Evolutionary conservation across 2,113 vertebrate species (phyloP).

Genomic region (Pteruthius melanotis): DNA sequence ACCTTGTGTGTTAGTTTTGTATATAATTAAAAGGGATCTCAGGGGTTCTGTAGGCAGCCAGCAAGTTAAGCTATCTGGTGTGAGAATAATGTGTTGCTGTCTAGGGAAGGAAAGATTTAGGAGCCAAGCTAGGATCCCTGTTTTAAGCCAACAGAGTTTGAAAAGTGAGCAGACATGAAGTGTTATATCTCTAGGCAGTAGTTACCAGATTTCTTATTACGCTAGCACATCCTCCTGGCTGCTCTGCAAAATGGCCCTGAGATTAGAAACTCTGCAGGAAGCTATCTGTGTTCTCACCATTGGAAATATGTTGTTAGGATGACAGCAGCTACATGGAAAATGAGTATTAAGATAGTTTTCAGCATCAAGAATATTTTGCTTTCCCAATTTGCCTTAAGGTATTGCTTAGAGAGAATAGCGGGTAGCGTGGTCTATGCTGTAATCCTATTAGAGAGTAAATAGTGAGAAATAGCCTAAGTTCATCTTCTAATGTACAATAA

Average conservation of each 20-base stretch:
- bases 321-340: slow-evolving; percentile 37
- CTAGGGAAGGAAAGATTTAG: slow-evolving; percentile 39
- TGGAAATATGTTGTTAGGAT: slow-evolving; percentile 39
- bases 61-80: slow-evolving; percentile 24
- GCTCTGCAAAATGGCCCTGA: slow-evolving; percentile 46
- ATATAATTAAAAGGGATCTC: slow-evolving; percentile 40
- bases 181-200: slow-evolving; percentile 35
- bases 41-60: slow-evolving; percentile 22
- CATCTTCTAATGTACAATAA: not conserved
- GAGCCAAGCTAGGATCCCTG: slow-evolving; percentile 3
- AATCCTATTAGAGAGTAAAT: slow-evolving; percentile 11
- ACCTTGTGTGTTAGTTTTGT: slow-evolving; percentile 44
- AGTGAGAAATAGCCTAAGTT: not conserved
- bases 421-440: not conserved
- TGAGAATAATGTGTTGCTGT: slow-evolving; percentile 16
- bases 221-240: slow-evolving; percentile 41
- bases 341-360: not conserved
- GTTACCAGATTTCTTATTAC: slow-evolving; percentile 29
- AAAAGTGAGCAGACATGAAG: not conserved
- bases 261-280: slow-evolving; percentile 56
- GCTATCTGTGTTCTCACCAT: slow-evolving; percentile 36
- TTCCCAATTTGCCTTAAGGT: slow-evolving; percentile 5
- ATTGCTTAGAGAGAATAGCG: not conserved
- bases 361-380: not conserved
- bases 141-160: slow-evolving; percentile 24